Evolutionary conservation across 2,113 vertebrate genomes (phyloP).

Genomic region (Romanogobio albipinnatus): DNA sequence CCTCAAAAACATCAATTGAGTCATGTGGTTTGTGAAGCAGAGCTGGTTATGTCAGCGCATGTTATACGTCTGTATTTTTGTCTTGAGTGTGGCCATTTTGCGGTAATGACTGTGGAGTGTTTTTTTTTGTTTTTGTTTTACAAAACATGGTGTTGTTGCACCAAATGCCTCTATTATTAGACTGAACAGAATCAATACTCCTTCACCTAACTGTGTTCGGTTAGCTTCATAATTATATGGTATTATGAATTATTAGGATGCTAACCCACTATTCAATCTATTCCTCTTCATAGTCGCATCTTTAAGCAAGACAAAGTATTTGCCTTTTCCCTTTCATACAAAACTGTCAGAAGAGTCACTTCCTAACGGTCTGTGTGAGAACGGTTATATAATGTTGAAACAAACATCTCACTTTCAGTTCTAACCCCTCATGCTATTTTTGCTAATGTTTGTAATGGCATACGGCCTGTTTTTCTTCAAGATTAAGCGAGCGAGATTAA

Average conservation of each 20-base stretch:
- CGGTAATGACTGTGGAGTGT: neutral
- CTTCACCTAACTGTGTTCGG: neutral
- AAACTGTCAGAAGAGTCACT: neutral
- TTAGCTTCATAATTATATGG: neutral
- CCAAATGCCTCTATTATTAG: neutral
- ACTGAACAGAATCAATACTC: neutral
- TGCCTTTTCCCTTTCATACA: neutral
- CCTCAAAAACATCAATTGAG: conserved; percentile 11
- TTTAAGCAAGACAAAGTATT: neutral
- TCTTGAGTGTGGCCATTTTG: neutral
- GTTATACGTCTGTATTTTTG: conserved; percentile 6
- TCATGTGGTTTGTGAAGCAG: conserved; percentile 1
- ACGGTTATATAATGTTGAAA: neutral
- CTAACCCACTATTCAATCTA: neutral
- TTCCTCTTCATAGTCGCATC: neutral
- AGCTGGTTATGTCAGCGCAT: neutral
- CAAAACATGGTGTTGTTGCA: neutral
- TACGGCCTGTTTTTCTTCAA: conserved; percentile 2
- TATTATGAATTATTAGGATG: neutral
- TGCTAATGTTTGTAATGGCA: neutral
- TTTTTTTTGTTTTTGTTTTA: neutral
- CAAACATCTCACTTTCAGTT: neutral
- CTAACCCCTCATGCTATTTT: conserved; percentile 21
- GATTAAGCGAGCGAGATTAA: conserved; percentile 3
- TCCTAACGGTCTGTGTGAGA: neutral